phyloP scores from a whole-genome alignment of 2,113 vertebrate species.

The Phocoena phocoena region DNA sequence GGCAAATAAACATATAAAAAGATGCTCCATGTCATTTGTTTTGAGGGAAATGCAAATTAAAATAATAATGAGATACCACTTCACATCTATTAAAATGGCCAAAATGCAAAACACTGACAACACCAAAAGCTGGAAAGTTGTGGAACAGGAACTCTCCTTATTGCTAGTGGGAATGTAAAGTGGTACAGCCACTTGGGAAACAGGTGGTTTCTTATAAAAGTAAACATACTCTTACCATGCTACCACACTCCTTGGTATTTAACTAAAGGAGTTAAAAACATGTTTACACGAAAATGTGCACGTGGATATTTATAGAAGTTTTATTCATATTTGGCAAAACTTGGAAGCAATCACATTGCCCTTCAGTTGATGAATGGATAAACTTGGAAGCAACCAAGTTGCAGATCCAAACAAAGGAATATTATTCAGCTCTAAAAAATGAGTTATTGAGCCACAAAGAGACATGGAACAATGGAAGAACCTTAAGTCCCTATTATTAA shows the following conservation, averaged over 20 bases:
- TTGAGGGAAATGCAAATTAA: background rate
- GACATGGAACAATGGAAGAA: background rate
- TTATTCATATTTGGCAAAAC: background rate
- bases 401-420: background rate
- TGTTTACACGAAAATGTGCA: background rate
- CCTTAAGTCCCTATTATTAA: background rate
- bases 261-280: background rate
- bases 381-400: background rate
- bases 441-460: background rate
- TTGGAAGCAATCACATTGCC: background rate
- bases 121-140: background rate
- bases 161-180: background rate
- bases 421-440: background rate
- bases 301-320: background rate
- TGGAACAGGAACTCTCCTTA: background rate
- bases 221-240: background rate
- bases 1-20: background rate
- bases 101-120: background rate
- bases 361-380: background rate
- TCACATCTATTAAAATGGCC: background rate
- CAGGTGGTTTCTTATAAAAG: background rate
- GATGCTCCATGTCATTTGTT: background rate
- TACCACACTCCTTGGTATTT: background rate
- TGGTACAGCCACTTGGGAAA: background rate
- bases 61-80: background rate